Evolutionary conservation across 2,797 vertebrate genomes (phyloP).

Genomic region (Fistularia commersonii): DNA sequence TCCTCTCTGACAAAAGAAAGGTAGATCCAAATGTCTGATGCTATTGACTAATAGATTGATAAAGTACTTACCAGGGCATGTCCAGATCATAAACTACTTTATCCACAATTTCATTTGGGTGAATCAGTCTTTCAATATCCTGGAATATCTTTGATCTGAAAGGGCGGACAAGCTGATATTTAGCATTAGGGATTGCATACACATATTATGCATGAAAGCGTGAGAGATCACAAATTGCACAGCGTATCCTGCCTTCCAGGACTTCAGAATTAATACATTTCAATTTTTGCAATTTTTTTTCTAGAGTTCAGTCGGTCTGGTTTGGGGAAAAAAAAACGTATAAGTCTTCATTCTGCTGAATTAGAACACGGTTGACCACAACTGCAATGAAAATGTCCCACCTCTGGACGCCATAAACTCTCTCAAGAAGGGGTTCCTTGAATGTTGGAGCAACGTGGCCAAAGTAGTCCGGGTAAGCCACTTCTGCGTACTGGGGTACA

Average conservation of each 20-base stretch:
- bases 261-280: background rate
- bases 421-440: conserved; percentile 89
- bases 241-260: background rate
- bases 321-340: no score
- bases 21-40: background rate
- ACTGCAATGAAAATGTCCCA: conserved; percentile 58
- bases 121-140: conserved; percentile 96
- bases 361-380: no score
- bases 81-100: conserved; percentile 95
- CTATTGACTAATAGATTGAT: background rate
- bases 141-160: conserved; percentile 94
- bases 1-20: conserved; percentile 1
- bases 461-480: conserved; percentile 98
- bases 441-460: conserved; percentile 89
- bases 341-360: no score
- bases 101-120: conserved; percentile 92
- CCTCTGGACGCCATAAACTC: conserved; percentile 96
- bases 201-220: background rate
- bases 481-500: conserved; percentile 89
- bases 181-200: background rate
- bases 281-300: no score
- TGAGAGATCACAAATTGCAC: background rate
- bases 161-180: conserved; percentile 4
- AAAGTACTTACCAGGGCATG: conserved; percentile 79
- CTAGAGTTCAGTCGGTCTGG: no score